Conservation (phyloP, 2,113 vertebrate species). For the Bagarius yarrelli region DNA sequence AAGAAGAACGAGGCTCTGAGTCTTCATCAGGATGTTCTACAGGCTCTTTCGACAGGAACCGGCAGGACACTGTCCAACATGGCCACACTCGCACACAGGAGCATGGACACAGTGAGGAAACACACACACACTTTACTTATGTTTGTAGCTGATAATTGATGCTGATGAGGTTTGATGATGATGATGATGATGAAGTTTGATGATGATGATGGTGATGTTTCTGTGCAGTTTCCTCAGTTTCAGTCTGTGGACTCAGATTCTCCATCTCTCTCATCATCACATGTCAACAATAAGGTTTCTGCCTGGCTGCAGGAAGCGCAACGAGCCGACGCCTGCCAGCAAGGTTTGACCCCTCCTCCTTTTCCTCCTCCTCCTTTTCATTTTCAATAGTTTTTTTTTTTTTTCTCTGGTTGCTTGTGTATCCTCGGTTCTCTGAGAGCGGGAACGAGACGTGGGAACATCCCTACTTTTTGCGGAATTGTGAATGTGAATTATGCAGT, state of each 20-base stretch:
- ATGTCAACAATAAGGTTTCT: slow-evolving; percentile 74
- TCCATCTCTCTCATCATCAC: slow-evolving; percentile 45
- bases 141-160: no score
- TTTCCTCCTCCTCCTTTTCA: not conserved
- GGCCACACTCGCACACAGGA: slow-evolving; percentile 57
- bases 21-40: slow-evolving; percentile 68
- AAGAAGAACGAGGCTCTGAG: slow-evolving; percentile 71
- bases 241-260: slow-evolving; percentile 56
- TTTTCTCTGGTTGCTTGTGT: no score
- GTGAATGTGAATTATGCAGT: no score
- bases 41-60: slow-evolving; percentile 59
- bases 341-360: slow-evolving; percentile 63
- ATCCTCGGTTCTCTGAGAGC: no score
- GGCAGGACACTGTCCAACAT: slow-evolving; percentile 54
- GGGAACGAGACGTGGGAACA: no score
- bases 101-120: slow-evolving; percentile 53
- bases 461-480: no score
- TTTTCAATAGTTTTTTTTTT: no score
- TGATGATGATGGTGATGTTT: not conserved
- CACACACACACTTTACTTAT: not conserved
- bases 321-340: slow-evolving; percentile 79
- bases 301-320: slow-evolving; percentile 85
- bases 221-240: slow-evolving; percentile 51
- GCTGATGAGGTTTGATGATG: no score
- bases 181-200: not conserved